Evolutionary conservation across 2,797 vertebrate genomes (phyloP), one percentile per base, ranked within the genome.

Genomic region (Tarsius wallacei): DNA sequence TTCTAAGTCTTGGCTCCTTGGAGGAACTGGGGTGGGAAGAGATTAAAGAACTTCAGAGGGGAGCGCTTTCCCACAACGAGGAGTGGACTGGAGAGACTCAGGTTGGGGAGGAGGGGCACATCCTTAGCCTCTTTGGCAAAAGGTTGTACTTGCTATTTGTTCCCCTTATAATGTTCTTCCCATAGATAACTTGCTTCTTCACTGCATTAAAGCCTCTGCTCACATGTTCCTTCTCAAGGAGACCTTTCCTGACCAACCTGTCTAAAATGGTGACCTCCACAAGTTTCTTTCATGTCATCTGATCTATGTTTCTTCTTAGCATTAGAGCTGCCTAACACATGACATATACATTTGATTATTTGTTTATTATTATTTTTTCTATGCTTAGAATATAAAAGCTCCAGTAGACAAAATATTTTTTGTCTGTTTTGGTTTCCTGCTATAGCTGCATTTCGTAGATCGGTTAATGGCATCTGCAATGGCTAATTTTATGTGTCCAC

Each of bases 1-100:
- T 71, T 76, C 63, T 91, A 51, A 91, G 19, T 51, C 87, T 91
- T 68, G 31, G 16, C 28, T 95, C 70, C 85, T 83, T 66, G 63
- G 84, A 68, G 51, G 57, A 59, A 64, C 10, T 53, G 74, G 24
- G 1, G 1, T 53, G 31, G 12, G 21, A 4, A n/a, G 36, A 31
- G 22, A 21, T 74, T 0, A 51, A 73, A 42, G 31, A 42, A 11
- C 15, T 63, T 80, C 26, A 13, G 14, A 76, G 13, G 59, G 4
- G 36, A 22, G 11, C 4, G 17, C 5, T 24, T 31, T 21, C 36
- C 51, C 26, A 2, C 6, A 14, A 12, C 55, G 42, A 31, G 9
- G 47, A 66, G 17, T 1, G 1, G 42, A 21, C 1, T 11, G 4
- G 16, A 84, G 55, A 24, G 14, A 7, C 55, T 47, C 7, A 10